phyloP scores from a whole-genome alignment of 2,113 vertebrate genomes.

The Cricetomys ansorgei region DNA sequence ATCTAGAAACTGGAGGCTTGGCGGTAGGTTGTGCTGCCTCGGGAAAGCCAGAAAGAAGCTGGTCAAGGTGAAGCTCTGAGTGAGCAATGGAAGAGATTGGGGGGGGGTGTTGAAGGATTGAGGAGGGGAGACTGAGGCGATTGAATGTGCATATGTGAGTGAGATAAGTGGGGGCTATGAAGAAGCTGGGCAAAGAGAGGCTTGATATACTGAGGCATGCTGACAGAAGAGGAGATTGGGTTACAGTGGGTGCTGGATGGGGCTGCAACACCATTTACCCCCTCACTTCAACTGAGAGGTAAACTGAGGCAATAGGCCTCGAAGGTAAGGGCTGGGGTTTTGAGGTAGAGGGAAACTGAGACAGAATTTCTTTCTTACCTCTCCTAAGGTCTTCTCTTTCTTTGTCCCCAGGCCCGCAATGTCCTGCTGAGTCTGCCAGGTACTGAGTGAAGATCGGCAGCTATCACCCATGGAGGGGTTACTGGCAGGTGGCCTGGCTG shows the following conservation, averaged over 20 bases:
- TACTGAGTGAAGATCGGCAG: conserved; percentile 11
- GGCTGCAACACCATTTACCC: not conserved
- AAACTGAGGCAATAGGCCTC: conserved; percentile 45
- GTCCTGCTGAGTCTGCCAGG: conserved; percentile 59
- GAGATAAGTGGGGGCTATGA: conserved; percentile 42
- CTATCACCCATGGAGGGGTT: conserved; percentile 73
- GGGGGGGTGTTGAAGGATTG: not conserved
- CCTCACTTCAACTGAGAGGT: not conserved
- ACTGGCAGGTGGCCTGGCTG: conserved; percentile 63
- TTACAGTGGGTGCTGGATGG: not conserved
- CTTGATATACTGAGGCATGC: not conserved
- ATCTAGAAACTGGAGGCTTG: not conserved
- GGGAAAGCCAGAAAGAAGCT: not conserved
- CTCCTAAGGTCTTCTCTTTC: conserved; percentile 47
- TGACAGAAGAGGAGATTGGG: too few relatives aligned
- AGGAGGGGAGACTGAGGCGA: not conserved
- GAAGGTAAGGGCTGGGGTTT: conserved; percentile 24
- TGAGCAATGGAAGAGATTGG: not conserved
- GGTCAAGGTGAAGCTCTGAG: not conserved
- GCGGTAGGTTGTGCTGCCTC: not conserved
- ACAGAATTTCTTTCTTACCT: not conserved
- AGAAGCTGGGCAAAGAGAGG: not conserved
- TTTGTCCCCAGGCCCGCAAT: conserved; percentile 65
- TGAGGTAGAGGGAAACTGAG: not conserved
- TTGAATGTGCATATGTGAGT: not conserved